These are phyloP conservation scores for Argopecten irradians DNA, from an alignment of 1,140 invertebrate species.

Conservation along the genomic window DNA sequence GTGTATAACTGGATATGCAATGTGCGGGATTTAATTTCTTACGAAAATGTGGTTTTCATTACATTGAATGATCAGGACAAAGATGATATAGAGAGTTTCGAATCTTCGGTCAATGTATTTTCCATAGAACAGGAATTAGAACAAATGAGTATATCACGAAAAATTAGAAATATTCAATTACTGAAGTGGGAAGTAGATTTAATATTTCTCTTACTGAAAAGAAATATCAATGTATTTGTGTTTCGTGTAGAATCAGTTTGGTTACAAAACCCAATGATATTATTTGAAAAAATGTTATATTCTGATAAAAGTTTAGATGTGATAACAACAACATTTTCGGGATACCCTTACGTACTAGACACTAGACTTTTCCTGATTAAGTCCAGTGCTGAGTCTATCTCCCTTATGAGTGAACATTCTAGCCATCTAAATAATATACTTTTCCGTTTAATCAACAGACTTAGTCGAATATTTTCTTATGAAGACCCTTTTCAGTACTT, in stretches of 20 bases:
- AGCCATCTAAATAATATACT: neutral
- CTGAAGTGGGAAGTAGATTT: neutral
- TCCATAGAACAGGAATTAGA: neutral
- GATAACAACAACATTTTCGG: neutral
- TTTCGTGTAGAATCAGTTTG: neutral
- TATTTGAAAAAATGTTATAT: neutral
- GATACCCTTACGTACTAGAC: neutral
- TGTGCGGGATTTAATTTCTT: neutral
- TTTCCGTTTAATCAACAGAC: neutral
- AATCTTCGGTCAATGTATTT: conserved; percentile 12
- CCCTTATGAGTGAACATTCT: neutral
- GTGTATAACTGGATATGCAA: neutral
- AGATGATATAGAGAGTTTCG: neutral
- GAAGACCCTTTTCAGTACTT: conserved; percentile 15
- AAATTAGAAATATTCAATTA: neutral
- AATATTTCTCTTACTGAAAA: neutral
- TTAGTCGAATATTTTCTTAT: neutral
- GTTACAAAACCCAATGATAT: neutral
- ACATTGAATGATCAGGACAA: neutral
- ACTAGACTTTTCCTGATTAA: neutral
- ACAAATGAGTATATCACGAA: neutral
- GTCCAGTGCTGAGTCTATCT: neutral
- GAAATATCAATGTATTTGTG: neutral
- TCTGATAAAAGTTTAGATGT: neutral
- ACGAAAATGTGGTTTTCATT: conserved; percentile 1